phyloP scores from a whole-genome alignment of 2,888 invertebrate species.

The Philonicus albiceps region DNA sequence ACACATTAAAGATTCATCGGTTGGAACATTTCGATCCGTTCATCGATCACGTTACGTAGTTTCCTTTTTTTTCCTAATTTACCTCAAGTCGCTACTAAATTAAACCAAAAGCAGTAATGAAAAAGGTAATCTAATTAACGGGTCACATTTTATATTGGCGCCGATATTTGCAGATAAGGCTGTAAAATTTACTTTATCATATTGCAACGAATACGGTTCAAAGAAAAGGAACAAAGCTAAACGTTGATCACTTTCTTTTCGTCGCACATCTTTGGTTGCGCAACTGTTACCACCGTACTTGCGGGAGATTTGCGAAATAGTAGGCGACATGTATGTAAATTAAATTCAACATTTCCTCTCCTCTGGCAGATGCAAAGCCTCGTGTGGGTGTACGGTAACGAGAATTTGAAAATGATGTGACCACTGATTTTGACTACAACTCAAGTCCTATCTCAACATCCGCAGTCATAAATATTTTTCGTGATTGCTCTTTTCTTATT shows the following conservation, averaged over 20 bases:
- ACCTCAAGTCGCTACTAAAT: background rate
- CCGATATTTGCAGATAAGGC: background rate
- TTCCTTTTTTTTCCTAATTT: background rate
- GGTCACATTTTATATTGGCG: background rate
- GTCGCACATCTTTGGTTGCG: background rate
- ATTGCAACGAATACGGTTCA: background rate
- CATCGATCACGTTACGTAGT: background rate
- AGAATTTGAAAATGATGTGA: background rate
- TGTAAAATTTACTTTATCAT: background rate
- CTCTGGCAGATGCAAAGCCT: background rate
- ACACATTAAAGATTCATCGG: background rate
- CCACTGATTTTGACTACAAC: background rate
- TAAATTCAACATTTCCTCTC: background rate
- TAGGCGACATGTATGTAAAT: slow-evolving; percentile 7
- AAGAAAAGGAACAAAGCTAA: background rate
- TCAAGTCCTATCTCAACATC: background rate
- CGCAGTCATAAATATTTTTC: background rate
- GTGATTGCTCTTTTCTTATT: background rate
- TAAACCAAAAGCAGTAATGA: background rate
- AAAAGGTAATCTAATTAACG: background rate
- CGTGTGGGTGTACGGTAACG: background rate
- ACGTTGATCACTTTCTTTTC: background rate
- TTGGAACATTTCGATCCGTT: background rate
- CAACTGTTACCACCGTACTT: background rate
- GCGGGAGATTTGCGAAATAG: background rate